phyloP scores from a whole-genome alignment of 2,113 vertebrate genomes.

The Delphinapterus leucas region DNA sequence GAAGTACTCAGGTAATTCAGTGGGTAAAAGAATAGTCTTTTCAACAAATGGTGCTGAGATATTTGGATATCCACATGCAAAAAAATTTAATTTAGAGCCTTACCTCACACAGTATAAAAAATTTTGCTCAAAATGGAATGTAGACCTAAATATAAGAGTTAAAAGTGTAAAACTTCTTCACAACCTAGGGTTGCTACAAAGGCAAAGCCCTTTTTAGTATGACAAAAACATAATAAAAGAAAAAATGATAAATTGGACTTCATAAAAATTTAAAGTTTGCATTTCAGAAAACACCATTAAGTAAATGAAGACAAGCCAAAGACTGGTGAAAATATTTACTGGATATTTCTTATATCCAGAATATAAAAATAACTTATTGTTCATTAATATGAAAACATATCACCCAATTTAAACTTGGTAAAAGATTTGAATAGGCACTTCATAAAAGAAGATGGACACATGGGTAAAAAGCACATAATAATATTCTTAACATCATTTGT shows the following conservation, averaged over 20 bases:
- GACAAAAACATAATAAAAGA: background rate
- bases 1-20: background rate
- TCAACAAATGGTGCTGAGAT: background rate
- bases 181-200: background rate
- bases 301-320: background rate
- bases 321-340: background rate
- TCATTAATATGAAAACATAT: background rate
- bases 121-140: background rate
- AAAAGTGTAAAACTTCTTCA: background rate
- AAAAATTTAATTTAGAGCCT: background rate
- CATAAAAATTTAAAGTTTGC: background rate
- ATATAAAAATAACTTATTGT: background rate
- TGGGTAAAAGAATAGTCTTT: slow-evolving; percentile 7
- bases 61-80: background rate
- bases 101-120: background rate
- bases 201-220: background rate
- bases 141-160: background rate
- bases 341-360: background rate
- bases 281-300: background rate
- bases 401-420: background rate
- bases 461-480: background rate
- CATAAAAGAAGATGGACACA: background rate
- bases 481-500: background rate
- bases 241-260: background rate
- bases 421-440: background rate